Conservation (phyloP, 2,797 vertebrate genomes). For the Ambastaia sidthimunki region DNA sequence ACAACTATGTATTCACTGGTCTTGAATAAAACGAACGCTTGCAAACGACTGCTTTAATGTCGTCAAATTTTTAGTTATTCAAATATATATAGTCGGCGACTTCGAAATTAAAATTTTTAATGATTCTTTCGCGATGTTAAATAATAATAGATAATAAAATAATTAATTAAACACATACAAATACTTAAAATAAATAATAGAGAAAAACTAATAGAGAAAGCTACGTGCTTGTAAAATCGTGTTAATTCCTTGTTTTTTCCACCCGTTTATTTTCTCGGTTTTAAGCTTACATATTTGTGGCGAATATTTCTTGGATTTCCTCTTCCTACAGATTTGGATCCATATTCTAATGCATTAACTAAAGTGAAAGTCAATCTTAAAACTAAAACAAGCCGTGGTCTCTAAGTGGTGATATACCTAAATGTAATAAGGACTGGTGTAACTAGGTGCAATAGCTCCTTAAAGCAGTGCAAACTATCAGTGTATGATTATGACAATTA, state of each 20-base stretch:
- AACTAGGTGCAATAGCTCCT: constrained; percentile 20
- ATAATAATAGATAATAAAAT: background rate
- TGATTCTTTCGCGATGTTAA: background rate
- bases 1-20: background rate
- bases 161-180: too few species aligned
- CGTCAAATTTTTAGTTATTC: background rate
- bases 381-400: background rate
- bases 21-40: too few species aligned
- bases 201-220: background rate
- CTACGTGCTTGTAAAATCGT: background rate
- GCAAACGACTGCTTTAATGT: too few species aligned
- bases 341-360: background rate
- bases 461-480: constrained; percentile 1
- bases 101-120: background rate
- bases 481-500: constrained; percentile 16
- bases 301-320: background rate
- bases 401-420: background rate
- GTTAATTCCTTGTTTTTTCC: background rate
- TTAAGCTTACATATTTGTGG: background rate
- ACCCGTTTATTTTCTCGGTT: background rate
- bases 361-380: background rate
- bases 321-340: background rate
- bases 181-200: background rate
- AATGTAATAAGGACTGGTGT: constrained; percentile 11
- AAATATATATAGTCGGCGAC: background rate